A percentile compares a stretch with the other conserved stretches of the same genome.
Evolutionary conservation across 2,113 vertebrate species (phyloP).

Genomic region (Gallinago paraguaiae): DNA sequence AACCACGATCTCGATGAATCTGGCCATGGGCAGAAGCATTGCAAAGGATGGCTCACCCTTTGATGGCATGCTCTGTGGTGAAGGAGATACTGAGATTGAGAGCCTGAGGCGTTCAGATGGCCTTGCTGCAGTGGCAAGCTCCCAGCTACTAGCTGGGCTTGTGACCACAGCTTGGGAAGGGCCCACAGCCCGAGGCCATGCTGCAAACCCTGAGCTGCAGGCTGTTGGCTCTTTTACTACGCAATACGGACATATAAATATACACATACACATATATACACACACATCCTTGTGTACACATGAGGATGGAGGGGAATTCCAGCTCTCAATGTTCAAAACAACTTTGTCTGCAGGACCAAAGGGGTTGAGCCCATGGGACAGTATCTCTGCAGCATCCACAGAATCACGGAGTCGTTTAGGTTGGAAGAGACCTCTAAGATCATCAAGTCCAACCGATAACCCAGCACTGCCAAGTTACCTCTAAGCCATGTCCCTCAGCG

Average conservation of each 20-base stretch:
- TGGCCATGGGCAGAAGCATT: neutral
- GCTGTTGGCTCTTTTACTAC: neutral
- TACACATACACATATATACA: accelerated
- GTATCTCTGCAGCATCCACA: neutral
- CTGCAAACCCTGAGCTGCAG: neutral
- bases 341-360: neutral
- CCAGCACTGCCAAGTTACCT: neutral
- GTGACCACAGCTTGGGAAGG: neutral
- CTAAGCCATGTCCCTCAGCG: neutral
- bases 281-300: accelerated
- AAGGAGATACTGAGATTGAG: neutral
- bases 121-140: accelerated
- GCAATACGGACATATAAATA: accelerated
- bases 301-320: neutral
- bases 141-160: neutral
- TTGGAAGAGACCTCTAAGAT: neutral
- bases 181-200: neutral
- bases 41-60: neutral
- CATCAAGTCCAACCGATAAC: neutral
- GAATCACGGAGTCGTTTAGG: neutral
- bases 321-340: accelerated
- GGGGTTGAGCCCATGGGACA: neutral
- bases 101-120: accelerated
- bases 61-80: accelerated
- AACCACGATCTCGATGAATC: accelerated